Evolutionary conservation across 2,113 vertebrate species (phyloP), one percentile per base, ranked within the genome.

Genomic region (Semicossyphus pulcher): DNA sequence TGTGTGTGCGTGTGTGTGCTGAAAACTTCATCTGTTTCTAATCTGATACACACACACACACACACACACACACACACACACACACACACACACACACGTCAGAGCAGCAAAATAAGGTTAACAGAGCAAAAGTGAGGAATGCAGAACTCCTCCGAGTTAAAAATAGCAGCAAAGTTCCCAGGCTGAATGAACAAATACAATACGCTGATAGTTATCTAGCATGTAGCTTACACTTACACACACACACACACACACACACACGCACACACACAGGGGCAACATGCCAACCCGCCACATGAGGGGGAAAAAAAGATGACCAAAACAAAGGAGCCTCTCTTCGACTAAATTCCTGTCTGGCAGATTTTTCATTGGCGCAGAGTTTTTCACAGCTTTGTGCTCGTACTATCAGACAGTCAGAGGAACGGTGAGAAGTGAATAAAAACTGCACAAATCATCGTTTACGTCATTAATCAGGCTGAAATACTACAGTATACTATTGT

Each of bases 91-190:
- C 41, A 36, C 12, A 60, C n/a, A 41, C n/a, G 16, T 9, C 20
- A 45, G 8, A 76, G 34, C 41, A 28, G 54, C 34, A 71, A 93
- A 96, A 94, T 88, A 92, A 94, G 71, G 83, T 70, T 78, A 78
- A 65, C 48, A 10, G 71, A 72, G 77, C 65, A 83, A 69, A 80
- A 81, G 78, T 57, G 18, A 85, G 81, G 95, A 96, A 95, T 94
- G 94, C 92, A 94, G 72, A 94, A 94, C 93, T 94, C 94, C 94
- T 94, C 89, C 62, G 89, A 86, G 93, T 95, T 95, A 96, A 94
- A 96, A 96, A 97, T 96, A 97, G 84, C 73, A 65, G 93, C 92
- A 93, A 92, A 93, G 89, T 93, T 95, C 95, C 95, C 94, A 92
- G 94, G 94, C 94, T 93, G 94, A 92, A 78, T 81, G 88, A 93